These are phyloP conservation scores for Stenodema calcarata DNA, from an alignment of 2,888 invertebrate species.

Conservation along the genomic window DNA sequence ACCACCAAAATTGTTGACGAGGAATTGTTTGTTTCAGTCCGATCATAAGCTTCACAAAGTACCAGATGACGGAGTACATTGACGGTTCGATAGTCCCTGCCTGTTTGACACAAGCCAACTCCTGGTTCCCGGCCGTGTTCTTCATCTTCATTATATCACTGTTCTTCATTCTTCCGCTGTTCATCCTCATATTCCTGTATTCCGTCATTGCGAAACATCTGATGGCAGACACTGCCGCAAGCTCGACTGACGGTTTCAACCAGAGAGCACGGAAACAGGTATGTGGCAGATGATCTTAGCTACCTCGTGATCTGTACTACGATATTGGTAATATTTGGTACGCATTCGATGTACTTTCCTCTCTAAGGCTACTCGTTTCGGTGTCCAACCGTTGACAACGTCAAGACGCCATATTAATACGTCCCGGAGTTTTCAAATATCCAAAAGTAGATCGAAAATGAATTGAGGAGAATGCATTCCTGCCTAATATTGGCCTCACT, in stretches of 20 bases:
- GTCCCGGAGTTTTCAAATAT: too few relatives aligned
- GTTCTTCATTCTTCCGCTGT: conserved; percentile 81
- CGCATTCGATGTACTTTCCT: too few relatives aligned
- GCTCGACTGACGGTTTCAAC: conserved; percentile 66
- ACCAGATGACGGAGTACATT: conserved; percentile 69
- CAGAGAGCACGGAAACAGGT: conserved; percentile 75
- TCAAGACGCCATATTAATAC: too few relatives aligned
- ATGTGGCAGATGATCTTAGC: neutral
- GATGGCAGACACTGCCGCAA: conserved; percentile 67
- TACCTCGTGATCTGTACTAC: too few relatives aligned
- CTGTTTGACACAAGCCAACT: conserved; percentile 80
- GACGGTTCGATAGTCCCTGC: conserved; percentile 70
- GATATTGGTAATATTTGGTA: too few relatives aligned
- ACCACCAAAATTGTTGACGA: conserved; percentile 21
- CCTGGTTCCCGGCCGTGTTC: conserved; percentile 80
- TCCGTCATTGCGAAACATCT: conserved; percentile 83
- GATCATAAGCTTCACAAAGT: conserved; percentile 77
- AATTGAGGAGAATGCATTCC: too few relatives aligned
- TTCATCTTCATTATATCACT: conserved; percentile 75
- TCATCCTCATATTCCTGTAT: conserved; percentile 81
- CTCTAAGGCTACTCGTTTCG: too few relatives aligned
- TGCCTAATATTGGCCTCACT: too few relatives aligned
- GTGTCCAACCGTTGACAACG: too few relatives aligned
- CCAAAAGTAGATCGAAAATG: too few relatives aligned
- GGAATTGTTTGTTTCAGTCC: conserved; percentile 62